Evolutionary conservation across 1,140 invertebrate species (phyloP).

Genomic region (Temnothorax curvispinosus): DNA sequence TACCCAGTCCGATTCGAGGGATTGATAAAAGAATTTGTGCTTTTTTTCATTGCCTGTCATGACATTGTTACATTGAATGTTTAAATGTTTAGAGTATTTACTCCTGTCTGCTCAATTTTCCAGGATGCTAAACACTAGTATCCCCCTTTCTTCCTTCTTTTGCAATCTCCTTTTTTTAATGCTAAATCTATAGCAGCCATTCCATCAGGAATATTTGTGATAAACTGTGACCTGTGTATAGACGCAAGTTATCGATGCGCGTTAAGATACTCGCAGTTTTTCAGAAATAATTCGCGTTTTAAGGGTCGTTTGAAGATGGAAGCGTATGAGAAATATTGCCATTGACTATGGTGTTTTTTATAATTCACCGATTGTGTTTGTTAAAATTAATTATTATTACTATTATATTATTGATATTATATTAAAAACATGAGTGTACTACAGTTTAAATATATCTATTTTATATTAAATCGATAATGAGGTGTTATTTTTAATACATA

Average conservation of each 20-base stretch:
- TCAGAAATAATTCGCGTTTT: constrained; percentile 43
- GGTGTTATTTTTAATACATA: constrained; percentile 70
- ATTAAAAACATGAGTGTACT: constrained; percentile 78
- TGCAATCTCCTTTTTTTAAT: constrained; percentile 19
- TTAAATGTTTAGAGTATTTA: constrained; percentile 58
- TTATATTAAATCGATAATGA: constrained; percentile 80
- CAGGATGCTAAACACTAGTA: constrained; percentile 3
- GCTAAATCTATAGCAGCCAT: constrained; percentile 61
- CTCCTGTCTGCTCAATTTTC: constrained; percentile 67
- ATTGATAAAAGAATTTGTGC: constrained; percentile 3
- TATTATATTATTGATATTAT: constrained; percentile 71
- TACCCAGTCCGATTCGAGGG: constrained; percentile 21
- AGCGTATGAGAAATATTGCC: constrained; percentile 63
- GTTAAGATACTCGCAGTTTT: constrained; percentile 22
- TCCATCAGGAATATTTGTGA: constrained; percentile 62
- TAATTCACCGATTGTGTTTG: constrained; percentile 73
- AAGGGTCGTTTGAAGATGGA: constrained; percentile 60
- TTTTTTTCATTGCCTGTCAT: constrained; percentile 15
- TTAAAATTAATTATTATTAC: constrained; percentile 70
- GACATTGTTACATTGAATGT: constrained; percentile 42
- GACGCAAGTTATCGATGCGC: background rate
- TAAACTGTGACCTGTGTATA: constrained; percentile 31
- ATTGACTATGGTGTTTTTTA: constrained; percentile 72
- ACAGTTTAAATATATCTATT: constrained; percentile 83
- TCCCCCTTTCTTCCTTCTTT: constrained; percentile 40